These are phyloP conservation scores for Drosophila putrida DNA, from an alignment of 2,888 invertebrate species.

Conservation along the genomic window DNA sequence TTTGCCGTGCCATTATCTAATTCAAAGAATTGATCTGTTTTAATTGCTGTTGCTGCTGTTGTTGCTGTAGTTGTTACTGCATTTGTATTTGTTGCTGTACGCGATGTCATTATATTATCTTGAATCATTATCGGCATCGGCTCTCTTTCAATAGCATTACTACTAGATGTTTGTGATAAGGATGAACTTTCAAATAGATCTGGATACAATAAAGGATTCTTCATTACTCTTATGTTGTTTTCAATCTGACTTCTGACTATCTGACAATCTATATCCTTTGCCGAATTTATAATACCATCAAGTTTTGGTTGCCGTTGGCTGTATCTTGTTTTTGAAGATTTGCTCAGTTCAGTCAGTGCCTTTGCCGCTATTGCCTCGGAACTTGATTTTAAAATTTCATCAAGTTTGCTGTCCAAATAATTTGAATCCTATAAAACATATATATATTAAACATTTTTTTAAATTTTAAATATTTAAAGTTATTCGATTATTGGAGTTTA, in stretches of 20 bases:
- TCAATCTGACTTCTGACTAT: conserved; percentile 32
- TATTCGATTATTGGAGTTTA: too few species aligned
- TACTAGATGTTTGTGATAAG: conserved; percentile 29
- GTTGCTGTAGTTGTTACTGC: conserved; percentile 12
- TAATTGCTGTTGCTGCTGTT: conserved; percentile 27
- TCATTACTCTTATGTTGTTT: conserved; percentile 37
- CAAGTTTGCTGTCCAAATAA: conserved; percentile 65
- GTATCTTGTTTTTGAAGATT: conserved; percentile 78
- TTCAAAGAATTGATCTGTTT: conserved; percentile 35
- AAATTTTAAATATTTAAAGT: too few species aligned
- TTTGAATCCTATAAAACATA: conserved; percentile 54
- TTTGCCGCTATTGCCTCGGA: conserved; percentile 85
- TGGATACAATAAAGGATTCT: conserved; percentile 45
- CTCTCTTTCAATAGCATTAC: conserved; percentile 37
- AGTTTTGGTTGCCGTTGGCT: conserved; percentile 46
- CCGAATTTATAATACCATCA: conserved; percentile 34
- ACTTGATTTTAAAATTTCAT: conserved; percentile 77
- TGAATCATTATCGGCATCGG: conserved; percentile 35
- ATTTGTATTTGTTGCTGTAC: conserved; percentile 23
- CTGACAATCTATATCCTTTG: conserved; percentile 46
- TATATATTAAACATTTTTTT: neutral
- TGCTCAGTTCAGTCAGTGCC: conserved; percentile 85
- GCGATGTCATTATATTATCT: conserved; percentile 32
- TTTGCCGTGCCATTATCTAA: conserved; percentile 35
- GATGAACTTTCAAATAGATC: conserved; percentile 42